Base-by-base conservation (phyloP, 2,797 vertebrate genomes). In the Xiphophorus birchmanni region DNA sequence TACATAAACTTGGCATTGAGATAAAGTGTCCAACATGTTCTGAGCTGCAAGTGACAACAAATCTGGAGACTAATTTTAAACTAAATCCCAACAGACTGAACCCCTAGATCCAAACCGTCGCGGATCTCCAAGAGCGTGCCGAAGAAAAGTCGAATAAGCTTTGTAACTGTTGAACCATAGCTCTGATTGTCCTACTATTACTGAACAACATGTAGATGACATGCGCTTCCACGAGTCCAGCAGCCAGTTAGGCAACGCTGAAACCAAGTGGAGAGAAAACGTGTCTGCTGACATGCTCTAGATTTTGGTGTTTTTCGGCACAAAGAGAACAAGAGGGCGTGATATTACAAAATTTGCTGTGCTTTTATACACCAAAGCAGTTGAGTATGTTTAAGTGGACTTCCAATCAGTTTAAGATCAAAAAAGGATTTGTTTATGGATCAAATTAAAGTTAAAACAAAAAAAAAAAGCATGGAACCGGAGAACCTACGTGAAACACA, bases 21-120 rank as follows among this genome's bases (percentile, higher is more conserved):
- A 77, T 77, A 18, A 69, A 77, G 44, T 50, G 67, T 23, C 76
- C 65, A 72, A 17, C 69, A 47, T 29, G 69, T 29, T 44, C 35
- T 47, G 69, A 72, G 44, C 69, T 47, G 42, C 42, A 18, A 72
- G 69, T 17, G 69, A 45, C 42, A 29, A 42, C 50, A 44, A 17
- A 15, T 71, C 48, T 44, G 47, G 35, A 29, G 37, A 78, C 3
- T 18, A 17, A 12, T 71, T 71, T 35, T 47, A 29, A 13, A n/a
- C 23, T 45, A 15, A 45, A 17, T 13, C 42, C 44, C 35, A 72
- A 54, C 35, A 56, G 35, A 52, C 18, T 37, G 54, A 74, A 52
- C 32, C 47, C 11, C 6, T 18, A 26, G 4, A 37, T n/a, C 26
- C 21, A 2, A 11, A n/a, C 50, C 50, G 54, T 56, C 35, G 15